These are phyloP conservation scores for Lasiurus cinereus DNA, from an alignment of 2,113 vertebrate species.

Conservation along the genomic window DNA sequence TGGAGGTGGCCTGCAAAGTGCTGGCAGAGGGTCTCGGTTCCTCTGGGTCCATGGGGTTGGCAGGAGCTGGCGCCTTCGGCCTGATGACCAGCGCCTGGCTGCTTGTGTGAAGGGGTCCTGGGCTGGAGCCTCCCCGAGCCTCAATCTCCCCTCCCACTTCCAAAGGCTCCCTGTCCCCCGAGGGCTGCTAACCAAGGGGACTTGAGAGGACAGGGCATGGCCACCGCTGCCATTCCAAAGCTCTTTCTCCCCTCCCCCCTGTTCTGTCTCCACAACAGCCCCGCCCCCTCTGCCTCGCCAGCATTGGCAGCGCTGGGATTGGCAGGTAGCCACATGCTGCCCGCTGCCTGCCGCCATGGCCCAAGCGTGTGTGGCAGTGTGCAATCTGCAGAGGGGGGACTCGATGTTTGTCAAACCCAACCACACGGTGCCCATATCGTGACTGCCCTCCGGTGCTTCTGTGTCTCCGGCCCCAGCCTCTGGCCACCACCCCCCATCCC, in stretches of 20 bases:
- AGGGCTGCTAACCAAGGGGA: background rate
- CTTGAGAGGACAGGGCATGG: background rate
- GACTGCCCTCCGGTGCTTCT: background rate
- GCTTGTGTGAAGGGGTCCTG: fast-evolving
- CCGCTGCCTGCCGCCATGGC: conserved; percentile 13
- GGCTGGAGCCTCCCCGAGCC: background rate
- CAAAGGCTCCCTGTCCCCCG: background rate
- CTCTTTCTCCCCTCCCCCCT: conserved; percentile 23
- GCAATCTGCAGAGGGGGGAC: conserved; percentile 2
- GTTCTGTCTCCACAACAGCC: conserved; percentile 53
- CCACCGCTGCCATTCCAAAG: background rate
- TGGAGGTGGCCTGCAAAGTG: background rate
- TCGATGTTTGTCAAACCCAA: background rate
- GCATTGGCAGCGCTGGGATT: conserved; percentile 63
- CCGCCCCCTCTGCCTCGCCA: conserved; percentile 64
- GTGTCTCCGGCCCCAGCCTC: background rate
- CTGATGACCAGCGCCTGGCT: background rate
- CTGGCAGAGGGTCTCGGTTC: background rate
- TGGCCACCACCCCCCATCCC: fast-evolving
- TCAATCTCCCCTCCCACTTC: background rate
- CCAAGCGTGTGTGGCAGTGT: too few species aligned
- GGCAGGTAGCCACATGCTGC: conserved; percentile 64
- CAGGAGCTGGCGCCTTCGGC: background rate
- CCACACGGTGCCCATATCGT: background rate
- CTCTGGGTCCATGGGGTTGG: background rate